Base-by-base conservation (phyloP, 30 jellyfish, hydroid and myxozoan species). In the Chrysaora quinquecirrha region DNA sequence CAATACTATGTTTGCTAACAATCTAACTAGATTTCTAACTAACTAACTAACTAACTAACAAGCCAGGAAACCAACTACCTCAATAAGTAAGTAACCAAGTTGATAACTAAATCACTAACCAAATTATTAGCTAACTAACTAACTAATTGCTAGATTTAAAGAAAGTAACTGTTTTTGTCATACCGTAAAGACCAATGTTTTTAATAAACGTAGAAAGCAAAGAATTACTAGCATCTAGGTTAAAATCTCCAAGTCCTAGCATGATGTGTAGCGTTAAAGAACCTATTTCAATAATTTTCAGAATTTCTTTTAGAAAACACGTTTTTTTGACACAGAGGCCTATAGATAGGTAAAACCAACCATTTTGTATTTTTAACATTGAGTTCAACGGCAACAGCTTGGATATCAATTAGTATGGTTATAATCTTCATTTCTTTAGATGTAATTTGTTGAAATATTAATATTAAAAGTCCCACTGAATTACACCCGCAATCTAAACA, bases 311-410 rank as follows among this genome's bases (percentile, higher is more conserved):
- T 22, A 25, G 71, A 16, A n/a, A 29, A 32, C 12, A 30, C 3
- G 19, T 27, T 30, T 77, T 25, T 62, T 61, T 77, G 88, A 3
- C 35, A 61, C 48, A 70, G 71, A 25, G 79, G 70, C 30, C 79
- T 21, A 43, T 62, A 62, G 10, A 77, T 61, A 2, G 79, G 79
- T 23, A 77, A 63, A 28, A 60, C 43, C 28, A 60, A 34, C 79
- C 80, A 61, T 35, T 77, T 77, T 2, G 47, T 1, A 61, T 77
- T 61, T 30, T 74, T 60, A 10, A 77, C 2, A 35, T 61, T 77
- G 1, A 77, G 71, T 27, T 61, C 88, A 34, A 77, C 29, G 12
- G 88, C 72, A 31, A 61, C 30, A 0, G 58, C 80, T 46, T 77
- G 70, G 4, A 75, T 30, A 19, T 54, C 66, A 2, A 1, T 54